Percentiles rank a stretch among this genome's conserved stretches.
phyloP scores from a whole-genome alignment of 2,888 invertebrate species.

The Ashinkailepas kermadecensis region DNA sequence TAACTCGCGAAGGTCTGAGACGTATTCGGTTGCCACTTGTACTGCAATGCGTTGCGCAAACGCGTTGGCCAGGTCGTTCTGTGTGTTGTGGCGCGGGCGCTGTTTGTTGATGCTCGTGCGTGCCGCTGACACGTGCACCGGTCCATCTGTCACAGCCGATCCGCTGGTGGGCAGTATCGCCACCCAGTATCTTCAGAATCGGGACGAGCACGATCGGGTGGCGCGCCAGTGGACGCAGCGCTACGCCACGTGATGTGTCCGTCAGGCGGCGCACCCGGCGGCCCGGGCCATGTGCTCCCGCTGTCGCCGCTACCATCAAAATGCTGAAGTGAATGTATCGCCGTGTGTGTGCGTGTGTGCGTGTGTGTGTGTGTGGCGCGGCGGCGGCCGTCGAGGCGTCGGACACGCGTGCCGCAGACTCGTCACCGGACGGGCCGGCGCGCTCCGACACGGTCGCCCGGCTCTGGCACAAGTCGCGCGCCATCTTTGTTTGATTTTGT shows the following conservation, averaged over 20 bases:
- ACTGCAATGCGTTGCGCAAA: too few species aligned
- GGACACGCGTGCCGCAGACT: too few species aligned
- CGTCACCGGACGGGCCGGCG: too few species aligned
- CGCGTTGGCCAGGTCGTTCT: too few species aligned
- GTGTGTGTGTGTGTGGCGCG: neutral
- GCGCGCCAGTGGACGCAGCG: conserved; percentile 98
- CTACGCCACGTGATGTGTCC: conserved; percentile 73
- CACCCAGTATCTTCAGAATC: conserved; percentile 93
- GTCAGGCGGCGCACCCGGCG: neutral
- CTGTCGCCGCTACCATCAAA: neutral
- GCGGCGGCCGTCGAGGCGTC: too few species aligned
- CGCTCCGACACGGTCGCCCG: too few species aligned
- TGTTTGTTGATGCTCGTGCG: too few species aligned
- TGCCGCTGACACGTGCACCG: neutral
- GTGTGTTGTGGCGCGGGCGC: too few species aligned
- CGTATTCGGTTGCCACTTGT: too few species aligned
- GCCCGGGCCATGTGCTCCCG: too few species aligned
- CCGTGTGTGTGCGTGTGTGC: too few species aligned
- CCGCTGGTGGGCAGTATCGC: conserved; percentile 97
- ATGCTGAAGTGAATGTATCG: neutral
- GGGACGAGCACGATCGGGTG: conserved; percentile 95
- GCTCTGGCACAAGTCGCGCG: neutral
- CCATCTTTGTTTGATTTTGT: neutral
- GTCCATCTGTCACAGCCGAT: conserved; percentile 60
- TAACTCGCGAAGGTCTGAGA: too few species aligned